phyloP scores from a whole-genome alignment of 2,888 invertebrate species.

The Nesidiocoris tenuis region DNA sequence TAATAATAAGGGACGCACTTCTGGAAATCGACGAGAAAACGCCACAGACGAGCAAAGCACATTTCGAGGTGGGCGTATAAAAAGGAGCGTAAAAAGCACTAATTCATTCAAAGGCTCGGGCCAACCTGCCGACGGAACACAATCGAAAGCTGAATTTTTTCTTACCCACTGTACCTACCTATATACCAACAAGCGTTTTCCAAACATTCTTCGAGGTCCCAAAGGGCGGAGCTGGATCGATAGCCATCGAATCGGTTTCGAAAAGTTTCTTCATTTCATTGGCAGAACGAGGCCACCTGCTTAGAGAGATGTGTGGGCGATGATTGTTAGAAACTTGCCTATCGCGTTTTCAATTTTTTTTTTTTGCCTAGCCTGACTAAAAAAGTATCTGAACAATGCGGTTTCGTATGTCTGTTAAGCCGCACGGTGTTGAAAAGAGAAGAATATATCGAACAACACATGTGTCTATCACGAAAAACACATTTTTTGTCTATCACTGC shows the following conservation, averaged over 20 bases:
- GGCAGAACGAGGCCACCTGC: slow-evolving; percentile 29
- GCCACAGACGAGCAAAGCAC: not conserved
- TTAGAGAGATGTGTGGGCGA: slow-evolving; percentile 20
- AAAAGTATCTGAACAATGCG: not conserved
- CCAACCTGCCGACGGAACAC: not conserved
- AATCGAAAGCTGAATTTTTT: not conserved
- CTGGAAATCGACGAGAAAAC: slow-evolving; percentile 21
- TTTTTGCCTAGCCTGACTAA: not conserved
- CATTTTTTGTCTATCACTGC: too few relatives aligned
- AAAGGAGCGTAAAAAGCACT: not conserved
- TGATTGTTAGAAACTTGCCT: slow-evolving; percentile 31
- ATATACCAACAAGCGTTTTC: not conserved
- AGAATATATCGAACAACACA: too few relatives aligned
- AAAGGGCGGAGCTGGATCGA: slow-evolving; percentile 10
- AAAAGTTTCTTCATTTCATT: slow-evolving; percentile 10
- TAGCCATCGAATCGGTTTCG: slow-evolving; percentile 33
- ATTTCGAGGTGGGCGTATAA: not conserved
- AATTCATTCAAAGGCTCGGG: not conserved
- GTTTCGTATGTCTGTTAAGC: not conserved
- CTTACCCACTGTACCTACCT: too few relatives aligned
- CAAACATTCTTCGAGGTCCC: not conserved
- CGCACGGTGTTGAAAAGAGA: not conserved
- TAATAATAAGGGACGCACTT: slow-evolving; percentile 25
- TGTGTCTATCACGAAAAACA: too few relatives aligned
- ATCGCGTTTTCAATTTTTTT: slow-evolving; percentile 16